Conservation (phyloP, 2,888 invertebrate species). For the Drosophila putrida region DNA sequence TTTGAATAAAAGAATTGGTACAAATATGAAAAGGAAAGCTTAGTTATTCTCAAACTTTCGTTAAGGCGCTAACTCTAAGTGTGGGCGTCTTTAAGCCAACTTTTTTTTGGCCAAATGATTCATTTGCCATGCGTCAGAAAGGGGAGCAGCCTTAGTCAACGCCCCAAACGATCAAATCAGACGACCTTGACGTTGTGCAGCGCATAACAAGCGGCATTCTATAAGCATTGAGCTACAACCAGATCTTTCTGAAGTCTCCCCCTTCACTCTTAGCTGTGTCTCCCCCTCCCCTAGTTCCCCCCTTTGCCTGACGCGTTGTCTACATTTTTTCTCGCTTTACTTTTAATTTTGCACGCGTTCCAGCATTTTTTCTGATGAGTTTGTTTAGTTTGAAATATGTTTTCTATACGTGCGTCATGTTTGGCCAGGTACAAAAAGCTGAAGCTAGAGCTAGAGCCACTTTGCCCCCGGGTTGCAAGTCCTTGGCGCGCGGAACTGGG, state of each 20-base stretch:
- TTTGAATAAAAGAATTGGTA: too few species aligned
- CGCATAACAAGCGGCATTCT: slow-evolving; percentile 58
- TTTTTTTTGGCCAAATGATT: slow-evolving; percentile 13
- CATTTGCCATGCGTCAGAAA: slow-evolving; percentile 11
- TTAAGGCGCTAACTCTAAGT: slow-evolving; percentile 6
- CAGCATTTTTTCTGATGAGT: slow-evolving; percentile 71
- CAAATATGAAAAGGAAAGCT: slow-evolving; percentile 1
- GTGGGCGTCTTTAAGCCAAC: slow-evolving; percentile 11
- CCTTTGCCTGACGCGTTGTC: slow-evolving; percentile 38
- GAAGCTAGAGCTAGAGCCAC: slow-evolving; percentile 15
- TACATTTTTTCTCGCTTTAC: slow-evolving; percentile 69
- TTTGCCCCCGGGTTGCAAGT: slow-evolving; percentile 32
- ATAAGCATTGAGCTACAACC: slow-evolving; percentile 22
- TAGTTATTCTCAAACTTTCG: slow-evolving; percentile 9
- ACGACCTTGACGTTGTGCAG: slow-evolving; percentile 56
- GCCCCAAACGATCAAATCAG: slow-evolving; percentile 59
- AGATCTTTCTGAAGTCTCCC: slow-evolving; percentile 8
- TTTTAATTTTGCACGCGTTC: slow-evolving; percentile 78
- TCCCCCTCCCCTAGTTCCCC: background rate
- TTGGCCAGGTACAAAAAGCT: slow-evolving; percentile 39
- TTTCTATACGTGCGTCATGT: slow-evolving; percentile 81
- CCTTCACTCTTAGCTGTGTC: background rate
- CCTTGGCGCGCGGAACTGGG: slow-evolving; percentile 50
- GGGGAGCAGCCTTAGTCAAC: slow-evolving; percentile 39
- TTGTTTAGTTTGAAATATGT: slow-evolving; percentile 82